A percentile compares a stretch with the other conserved stretches of the same genome.
Evolutionary conservation across 1,140 invertebrate species (phyloP).

Genomic region (Copidosoma floridanum): DNA sequence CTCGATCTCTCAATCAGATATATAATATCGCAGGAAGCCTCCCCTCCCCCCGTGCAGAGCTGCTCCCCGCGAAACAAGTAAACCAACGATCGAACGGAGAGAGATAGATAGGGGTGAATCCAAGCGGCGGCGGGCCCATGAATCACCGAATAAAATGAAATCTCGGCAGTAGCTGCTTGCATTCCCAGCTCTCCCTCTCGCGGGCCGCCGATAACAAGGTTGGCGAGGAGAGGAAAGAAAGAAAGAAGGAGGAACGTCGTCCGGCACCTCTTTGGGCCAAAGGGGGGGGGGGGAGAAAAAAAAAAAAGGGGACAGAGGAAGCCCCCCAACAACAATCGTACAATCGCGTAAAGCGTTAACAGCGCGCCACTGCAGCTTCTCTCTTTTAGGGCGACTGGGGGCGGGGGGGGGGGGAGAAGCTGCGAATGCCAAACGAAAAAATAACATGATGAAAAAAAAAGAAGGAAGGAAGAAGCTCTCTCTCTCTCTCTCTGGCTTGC

Average conservation of each 20-base stretch:
- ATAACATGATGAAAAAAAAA: not conserved
- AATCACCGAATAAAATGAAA: constrained; percentile 20
- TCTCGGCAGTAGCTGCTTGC: not conserved
- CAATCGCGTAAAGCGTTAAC: constrained; percentile 13
- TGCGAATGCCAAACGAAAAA: too few species aligned
- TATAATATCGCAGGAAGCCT: too few species aligned
- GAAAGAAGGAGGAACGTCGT: not conserved
- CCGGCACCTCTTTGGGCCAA: too few species aligned
- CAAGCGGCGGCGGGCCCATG: constrained; percentile 4
- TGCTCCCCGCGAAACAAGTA: not conserved
- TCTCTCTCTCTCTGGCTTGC: too few species aligned
- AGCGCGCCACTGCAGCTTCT: too few species aligned
- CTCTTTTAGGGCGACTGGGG: too few species aligned
- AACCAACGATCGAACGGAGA: not conserved
- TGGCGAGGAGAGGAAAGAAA: not conserved
- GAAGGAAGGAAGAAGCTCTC: not conserved
- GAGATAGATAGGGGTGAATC: too few species aligned
- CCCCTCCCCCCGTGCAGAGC: too few species aligned
- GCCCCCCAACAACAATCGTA: constrained; percentile 15
- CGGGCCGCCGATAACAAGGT: too few species aligned
- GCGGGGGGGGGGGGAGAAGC: too few species aligned
- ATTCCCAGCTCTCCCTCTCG: not conserved
- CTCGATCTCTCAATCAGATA: too few species aligned
- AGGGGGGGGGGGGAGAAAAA: not conserved
- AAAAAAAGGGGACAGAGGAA: not conserved